Base-by-base conservation (phyloP, 2,113 vertebrate species). In the Trichomycterus rosablanca region DNA sequence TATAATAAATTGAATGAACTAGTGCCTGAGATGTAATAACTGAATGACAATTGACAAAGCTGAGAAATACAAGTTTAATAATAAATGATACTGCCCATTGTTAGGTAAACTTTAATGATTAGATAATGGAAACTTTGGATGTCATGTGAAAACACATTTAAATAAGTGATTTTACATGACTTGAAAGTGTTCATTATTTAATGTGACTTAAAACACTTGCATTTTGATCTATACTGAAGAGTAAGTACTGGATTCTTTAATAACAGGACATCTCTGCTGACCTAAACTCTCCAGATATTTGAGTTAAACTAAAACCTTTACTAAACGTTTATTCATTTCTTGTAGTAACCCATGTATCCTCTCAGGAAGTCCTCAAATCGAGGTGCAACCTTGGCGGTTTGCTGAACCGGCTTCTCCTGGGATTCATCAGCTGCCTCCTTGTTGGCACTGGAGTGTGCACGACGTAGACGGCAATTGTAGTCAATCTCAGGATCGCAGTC, bases 401-500 rank as follows among this genome's bases (percentile, higher is more conserved):
- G 44, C 73, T 2, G 54, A 45, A 72, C 74, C 4, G 70, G 53
- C 30, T 78, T 65, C 1, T 77, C 64, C 9, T 66, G 70, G 9
- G 73, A 55, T 19, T 67, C 45, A 5, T 73, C 56, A 19, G 34
- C 32, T n/a, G 16, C 14, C 15, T 40, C 23, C n/a, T 44, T 37
- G 1, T 37, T 60, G 0, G 43, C 28, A 46, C 28, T 45, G 3
- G 74, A 55, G 24, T 80, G 51, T 2, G 74, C 74, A 0, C 54
- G 78, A 11, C 81, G 84, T 57, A 89, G 76, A 23, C 83, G 84
- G 68, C 87, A 89, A 79, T 83, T 86, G 76, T 80, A 85, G 78
- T 89, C 83, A 5, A 67, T 71, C 63, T 89, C 87, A 0, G 87
- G 87, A 70, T 89, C 86, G n/a, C 87, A 89, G 78, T 89, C 51